Conservation (phyloP, 2,797 vertebrate genomes). For the Chelidonichthys spinosus region DNA sequence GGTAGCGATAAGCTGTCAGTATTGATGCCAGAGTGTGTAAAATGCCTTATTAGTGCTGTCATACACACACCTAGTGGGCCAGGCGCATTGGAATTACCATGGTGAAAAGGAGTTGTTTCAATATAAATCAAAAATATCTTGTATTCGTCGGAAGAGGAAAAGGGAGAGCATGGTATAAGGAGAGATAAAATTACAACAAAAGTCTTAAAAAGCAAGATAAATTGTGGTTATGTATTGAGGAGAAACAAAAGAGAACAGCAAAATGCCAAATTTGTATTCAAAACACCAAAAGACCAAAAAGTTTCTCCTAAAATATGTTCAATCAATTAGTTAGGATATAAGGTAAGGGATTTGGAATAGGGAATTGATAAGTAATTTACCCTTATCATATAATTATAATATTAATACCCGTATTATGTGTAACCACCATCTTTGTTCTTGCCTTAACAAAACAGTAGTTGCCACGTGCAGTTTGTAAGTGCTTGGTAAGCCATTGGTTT, state of each 20-base stretch:
- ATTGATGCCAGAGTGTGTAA: conserved; percentile 72
- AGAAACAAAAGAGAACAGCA: background rate
- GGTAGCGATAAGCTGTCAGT: conserved; percentile 77
- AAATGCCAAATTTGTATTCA: background rate
- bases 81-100: conserved; percentile 29
- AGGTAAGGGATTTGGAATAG: background rate
- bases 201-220: background rate
- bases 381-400: background rate
- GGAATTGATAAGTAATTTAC: background rate
- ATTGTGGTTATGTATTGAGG: background rate
- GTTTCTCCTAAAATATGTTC: background rate
- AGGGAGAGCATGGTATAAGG: background rate
- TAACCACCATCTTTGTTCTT: background rate
- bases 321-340: background rate
- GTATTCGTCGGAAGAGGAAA: background rate
- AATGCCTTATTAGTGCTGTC: conserved; percentile 57
- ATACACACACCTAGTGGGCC: conserved; percentile 48
- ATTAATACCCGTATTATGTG: background rate
- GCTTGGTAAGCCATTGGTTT: background rate
- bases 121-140: conserved; percentile 17
- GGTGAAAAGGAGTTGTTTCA: conserved; percentile 36
- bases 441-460: background rate
- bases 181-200: background rate
- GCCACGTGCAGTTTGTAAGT: background rate
- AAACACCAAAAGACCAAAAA: background rate